Evolutionary conservation across 2,888 invertebrate genomes (phyloP).

Genomic region (Caenorhabditis macrosperma): DNA sequence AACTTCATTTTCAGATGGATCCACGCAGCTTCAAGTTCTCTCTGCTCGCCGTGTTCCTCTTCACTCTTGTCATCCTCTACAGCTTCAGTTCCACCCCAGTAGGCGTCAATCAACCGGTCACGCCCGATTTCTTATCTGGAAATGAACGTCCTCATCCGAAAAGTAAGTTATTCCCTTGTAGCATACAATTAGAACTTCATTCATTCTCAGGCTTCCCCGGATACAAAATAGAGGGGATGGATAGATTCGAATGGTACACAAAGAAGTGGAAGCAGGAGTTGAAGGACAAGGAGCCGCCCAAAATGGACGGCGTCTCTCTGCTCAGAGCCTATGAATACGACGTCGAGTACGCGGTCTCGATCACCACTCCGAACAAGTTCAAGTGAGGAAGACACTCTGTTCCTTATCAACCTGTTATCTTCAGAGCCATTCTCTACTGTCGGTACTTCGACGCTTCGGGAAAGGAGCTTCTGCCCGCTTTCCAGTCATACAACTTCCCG

Average conservation of each 20-base stretch:
- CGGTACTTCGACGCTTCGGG: slow-evolving; percentile 42
- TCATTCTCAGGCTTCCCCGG: slow-evolving; percentile 22
- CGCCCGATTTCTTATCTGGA: neutral
- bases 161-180: no score
- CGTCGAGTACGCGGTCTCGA: slow-evolving; percentile 35
- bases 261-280: slow-evolving; percentile 40
- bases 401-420: no score
- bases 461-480: slow-evolving; percentile 22
- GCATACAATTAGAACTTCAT: no score
- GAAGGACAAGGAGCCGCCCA: slow-evolving; percentile 27
- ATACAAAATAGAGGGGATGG: slow-evolving; percentile 46
- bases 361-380: slow-evolving; percentile 32
- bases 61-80: slow-evolving; percentile 45
- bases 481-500: slow-evolving; percentile 46
- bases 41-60: slow-evolving; percentile 21
- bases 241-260: slow-evolving; percentile 46
- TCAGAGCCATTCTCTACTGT: slow-evolving; percentile 44
- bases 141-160: slow-evolving; percentile 14
- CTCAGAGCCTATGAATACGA: slow-evolving; percentile 47
- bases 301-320: slow-evolving; percentile 26
- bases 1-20: slow-evolving; percentile 31
- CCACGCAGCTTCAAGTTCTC: slow-evolving; percentile 32
- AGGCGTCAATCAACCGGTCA: neutral
- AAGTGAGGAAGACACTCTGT: slow-evolving; percentile 16
- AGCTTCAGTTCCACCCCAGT: slow-evolving; percentile 36